Percentiles rank a stretch among this genome's conserved stretches.
phyloP scores from a whole-genome alignment of 2,888 invertebrate genomes.

The Macroteleia sp. region DNA sequence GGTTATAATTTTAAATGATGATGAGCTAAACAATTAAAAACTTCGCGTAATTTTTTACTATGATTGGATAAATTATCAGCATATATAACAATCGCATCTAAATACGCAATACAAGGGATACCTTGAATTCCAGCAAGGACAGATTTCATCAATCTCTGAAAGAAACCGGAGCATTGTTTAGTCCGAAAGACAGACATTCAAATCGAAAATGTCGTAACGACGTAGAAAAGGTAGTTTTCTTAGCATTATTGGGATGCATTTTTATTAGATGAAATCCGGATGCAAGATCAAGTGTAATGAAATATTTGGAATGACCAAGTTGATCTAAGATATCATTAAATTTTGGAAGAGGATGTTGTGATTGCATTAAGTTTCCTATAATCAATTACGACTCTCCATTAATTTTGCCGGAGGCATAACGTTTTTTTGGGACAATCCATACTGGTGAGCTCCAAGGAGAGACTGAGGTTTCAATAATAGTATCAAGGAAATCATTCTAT shows the following conservation, averaged over 20 bases:
- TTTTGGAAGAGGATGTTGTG: conserved; percentile 74
- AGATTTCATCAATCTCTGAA: conserved; percentile 72
- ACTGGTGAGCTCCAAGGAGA: conserved; percentile 78
- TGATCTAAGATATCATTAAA: conserved; percentile 73
- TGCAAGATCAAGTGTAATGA: too few relatives aligned
- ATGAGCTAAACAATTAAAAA: neutral
- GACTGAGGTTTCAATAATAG: conserved; percentile 69
- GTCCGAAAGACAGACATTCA: conserved; percentile 73
- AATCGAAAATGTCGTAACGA: conserved; percentile 72
- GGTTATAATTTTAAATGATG: conserved; percentile 2
- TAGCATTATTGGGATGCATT: conserved; percentile 67
- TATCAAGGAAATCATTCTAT: too few relatives aligned
- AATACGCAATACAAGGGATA: conserved; percentile 67
- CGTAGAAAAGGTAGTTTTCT: conserved; percentile 76
- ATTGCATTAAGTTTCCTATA: conserved; percentile 71
- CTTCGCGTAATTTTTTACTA: conserved; percentile 6
- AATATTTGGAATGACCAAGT: conserved; percentile 64
- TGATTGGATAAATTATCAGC: neutral
- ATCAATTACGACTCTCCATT: conserved; percentile 70
- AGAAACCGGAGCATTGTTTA: conserved; percentile 72
- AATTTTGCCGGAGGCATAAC: conserved; percentile 53
- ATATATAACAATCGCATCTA: conserved; percentile 48
- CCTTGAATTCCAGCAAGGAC: conserved; percentile 67
- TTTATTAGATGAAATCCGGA: conserved; percentile 69
- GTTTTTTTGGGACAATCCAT: conserved; percentile 77